A percentile compares a stretch with the other conserved stretches of the same genome.
Conservation (phyloP, 2,797 vertebrate species). For the Coregonus suidteri region DNA sequence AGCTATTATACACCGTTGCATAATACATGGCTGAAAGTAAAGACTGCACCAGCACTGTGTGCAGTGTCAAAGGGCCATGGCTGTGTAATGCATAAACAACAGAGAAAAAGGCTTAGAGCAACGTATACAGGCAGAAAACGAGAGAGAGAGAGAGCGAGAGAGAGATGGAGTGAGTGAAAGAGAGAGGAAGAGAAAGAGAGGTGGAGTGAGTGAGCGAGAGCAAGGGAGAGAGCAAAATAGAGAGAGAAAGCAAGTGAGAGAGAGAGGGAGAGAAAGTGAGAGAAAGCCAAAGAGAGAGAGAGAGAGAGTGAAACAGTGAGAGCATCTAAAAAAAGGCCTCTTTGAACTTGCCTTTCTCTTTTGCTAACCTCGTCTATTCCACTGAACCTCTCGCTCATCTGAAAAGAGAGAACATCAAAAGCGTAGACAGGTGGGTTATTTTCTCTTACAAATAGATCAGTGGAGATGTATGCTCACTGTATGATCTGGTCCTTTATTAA, state of each 20-base stretch:
- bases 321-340: not conserved
- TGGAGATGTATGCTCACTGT: not conserved
- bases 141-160: slow-evolving; percentile 6
- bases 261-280: not conserved
- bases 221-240: not conserved
- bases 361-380: slow-evolving; percentile 4
- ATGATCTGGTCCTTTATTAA: not conserved
- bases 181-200: slow-evolving; percentile 13
- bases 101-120: slow-evolving; percentile 1
- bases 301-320: not conserved
- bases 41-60: slow-evolving; percentile 9
- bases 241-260: not conserved
- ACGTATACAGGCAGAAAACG: not conserved
- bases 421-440: not conserved
- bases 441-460: not conserved
- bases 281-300: not conserved
- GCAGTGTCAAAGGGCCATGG: slow-evolving; percentile 26
- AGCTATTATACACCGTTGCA: slow-evolving; percentile 37
- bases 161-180: slow-evolving; percentile 11
- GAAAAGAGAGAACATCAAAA: not conserved
- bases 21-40: slow-evolving; percentile 17
- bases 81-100: slow-evolving; percentile 12
- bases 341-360: slow-evolving; percentile 2
- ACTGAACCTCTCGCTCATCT: not conserved
- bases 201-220: slow-evolving; percentile 11